Evolutionary conservation across 1,140 invertebrate species (phyloP).

Genomic region (Solen grandis): DNA sequence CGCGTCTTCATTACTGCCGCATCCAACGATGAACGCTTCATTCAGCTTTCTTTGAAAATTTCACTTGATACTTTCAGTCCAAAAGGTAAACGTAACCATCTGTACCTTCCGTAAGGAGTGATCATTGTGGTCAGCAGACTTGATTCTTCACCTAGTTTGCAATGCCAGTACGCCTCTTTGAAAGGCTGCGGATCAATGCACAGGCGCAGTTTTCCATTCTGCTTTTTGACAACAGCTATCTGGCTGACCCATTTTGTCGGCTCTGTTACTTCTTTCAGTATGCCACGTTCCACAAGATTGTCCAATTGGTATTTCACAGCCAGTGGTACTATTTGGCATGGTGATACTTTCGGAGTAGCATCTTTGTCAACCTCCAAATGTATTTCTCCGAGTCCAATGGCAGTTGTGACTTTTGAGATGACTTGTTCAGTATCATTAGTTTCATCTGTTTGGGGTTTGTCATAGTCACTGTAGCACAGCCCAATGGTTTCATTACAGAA

Average conservation of each 20-base stretch:
- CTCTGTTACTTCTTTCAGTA: too few relatives aligned
- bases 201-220: too few relatives aligned
- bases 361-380: too few relatives aligned
- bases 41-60: slow-evolving; percentile 17
- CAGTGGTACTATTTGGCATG: too few relatives aligned
- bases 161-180: slow-evolving; percentile 63
- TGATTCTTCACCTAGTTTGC: slow-evolving; percentile 56
- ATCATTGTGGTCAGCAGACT: slow-evolving; percentile 57
- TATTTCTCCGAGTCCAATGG: too few relatives aligned
- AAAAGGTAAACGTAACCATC: slow-evolving; percentile 3
- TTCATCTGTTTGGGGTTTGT: background rate
- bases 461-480: background rate
- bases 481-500: background rate
- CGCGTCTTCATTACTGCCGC: background rate
- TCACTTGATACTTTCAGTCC: background rate
- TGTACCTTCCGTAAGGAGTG: slow-evolving; percentile 43
- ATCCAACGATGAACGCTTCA: slow-evolving; percentile 13
- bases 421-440: too few relatives aligned
- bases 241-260: too few relatives aligned
- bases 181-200: slow-evolving; percentile 62
- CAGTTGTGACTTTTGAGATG: too few relatives aligned
- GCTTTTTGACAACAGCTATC: too few relatives aligned
- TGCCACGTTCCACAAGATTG: too few relatives aligned
- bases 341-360: too few relatives aligned
- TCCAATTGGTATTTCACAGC: too few relatives aligned